Percentiles rank a stretch among this genome's conserved stretches.
Conservation (phyloP, 2,797 vertebrate species). For the Otolemur crassicaudatus region DNA sequence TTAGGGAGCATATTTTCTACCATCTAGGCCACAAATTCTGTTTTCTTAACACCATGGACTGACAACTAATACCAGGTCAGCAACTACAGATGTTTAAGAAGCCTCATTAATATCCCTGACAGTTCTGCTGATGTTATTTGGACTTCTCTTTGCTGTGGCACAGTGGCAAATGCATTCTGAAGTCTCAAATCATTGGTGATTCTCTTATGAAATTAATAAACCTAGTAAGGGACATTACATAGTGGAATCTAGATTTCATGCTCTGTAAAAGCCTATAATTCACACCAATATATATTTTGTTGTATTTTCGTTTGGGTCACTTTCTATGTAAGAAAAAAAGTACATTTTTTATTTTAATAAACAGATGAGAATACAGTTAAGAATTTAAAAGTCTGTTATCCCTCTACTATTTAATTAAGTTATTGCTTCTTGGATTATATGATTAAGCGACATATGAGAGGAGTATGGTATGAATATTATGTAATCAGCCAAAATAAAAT, state of each 20-base stretch:
- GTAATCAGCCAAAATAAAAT: background rate
- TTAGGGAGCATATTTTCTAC: slow-evolving; percentile 8
- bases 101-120: slow-evolving; percentile 62
- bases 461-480: background rate
- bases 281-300: background rate
- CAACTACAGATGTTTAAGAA: slow-evolving; percentile 41
- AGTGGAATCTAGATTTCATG: background rate
- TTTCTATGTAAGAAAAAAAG: background rate
- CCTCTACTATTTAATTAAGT: background rate
- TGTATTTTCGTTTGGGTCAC: background rate
- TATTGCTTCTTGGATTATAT: background rate
- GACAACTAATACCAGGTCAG: slow-evolving; percentile 65
- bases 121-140: slow-evolving; percentile 59
- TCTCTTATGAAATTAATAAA: slow-evolving; percentile 49
- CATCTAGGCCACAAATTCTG: background rate
- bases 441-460: background rate
- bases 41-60: slow-evolving; percentile 19
- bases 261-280: background rate
- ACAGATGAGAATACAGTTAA: background rate
- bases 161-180: background rate
- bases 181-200: slow-evolving; percentile 27
- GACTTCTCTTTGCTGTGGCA: slow-evolving; percentile 21
- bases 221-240: background rate
- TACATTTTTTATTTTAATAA: background rate
- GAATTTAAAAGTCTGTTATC: background rate